Conservation (phyloP, 2,888 invertebrate species). For the Rhingia campestris region DNA sequence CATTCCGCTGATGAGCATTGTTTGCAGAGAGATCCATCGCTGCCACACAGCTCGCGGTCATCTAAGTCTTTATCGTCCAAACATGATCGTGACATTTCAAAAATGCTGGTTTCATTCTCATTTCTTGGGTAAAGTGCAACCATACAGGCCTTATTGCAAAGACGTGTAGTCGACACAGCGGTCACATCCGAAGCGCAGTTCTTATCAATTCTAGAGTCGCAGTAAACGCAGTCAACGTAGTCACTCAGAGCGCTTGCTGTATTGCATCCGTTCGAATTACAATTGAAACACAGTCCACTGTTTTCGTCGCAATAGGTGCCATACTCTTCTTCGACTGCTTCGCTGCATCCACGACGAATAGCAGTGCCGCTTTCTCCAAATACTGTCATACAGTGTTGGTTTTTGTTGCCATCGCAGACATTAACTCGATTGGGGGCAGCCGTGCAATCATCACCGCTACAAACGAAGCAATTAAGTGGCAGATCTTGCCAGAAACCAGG, state of each 20-base stretch:
- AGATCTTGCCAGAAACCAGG: conserved; percentile 79
- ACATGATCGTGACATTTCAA: conserved; percentile 77
- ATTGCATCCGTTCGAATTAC: conserved; percentile 80
- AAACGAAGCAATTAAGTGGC: conserved; percentile 78
- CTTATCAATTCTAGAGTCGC: conserved; percentile 75
- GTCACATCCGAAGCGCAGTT: conserved; percentile 75
- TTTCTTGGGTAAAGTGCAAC: conserved; percentile 74
- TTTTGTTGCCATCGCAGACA: conserved; percentile 43
- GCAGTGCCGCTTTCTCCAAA: conserved; percentile 76
- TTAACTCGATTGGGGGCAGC: conserved; percentile 1
- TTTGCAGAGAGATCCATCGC: conserved; percentile 71
- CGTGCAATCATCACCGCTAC: conserved; percentile 74
- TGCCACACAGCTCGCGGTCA: conserved; percentile 76
- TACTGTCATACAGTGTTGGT: conserved; percentile 79
- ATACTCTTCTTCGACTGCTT: conserved; percentile 75
- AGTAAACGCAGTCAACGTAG: conserved; percentile 78
- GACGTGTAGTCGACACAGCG: conserved; percentile 74
- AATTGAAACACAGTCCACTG: conserved; percentile 77
- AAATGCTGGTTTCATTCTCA: conserved; percentile 38
- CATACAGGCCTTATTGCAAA: conserved; percentile 79
- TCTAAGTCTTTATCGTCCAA: conserved; percentile 79
- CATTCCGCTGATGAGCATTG: conserved; percentile 76
- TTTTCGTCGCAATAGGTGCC: conserved; percentile 77
- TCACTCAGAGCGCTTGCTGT: conserved; percentile 71
- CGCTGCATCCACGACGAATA: conserved; percentile 78